Evolutionary conservation across 2,113 vertebrate species (phyloP).

Genomic region (Theristicus caerulescens): DNA sequence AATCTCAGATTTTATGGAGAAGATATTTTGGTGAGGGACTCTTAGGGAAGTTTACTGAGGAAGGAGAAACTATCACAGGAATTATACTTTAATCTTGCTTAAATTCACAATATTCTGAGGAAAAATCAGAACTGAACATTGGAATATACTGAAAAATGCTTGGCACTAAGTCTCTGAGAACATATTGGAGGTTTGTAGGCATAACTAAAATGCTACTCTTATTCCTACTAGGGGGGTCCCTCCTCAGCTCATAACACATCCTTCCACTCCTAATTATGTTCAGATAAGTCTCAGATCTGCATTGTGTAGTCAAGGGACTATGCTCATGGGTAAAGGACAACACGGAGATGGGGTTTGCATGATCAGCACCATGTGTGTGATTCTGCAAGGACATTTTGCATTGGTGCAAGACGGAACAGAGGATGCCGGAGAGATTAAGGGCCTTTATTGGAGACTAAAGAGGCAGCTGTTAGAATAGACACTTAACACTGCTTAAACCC

Average conservation of each 20-base stretch:
- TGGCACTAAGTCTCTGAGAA: neutral
- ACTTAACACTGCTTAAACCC: neutral
- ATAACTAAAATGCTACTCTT: neutral
- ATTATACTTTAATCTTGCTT: neutral
- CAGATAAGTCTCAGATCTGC: neutral
- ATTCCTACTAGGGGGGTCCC: neutral
- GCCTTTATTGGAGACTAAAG: neutral
- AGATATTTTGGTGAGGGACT: neutral
- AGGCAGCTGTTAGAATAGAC: neutral
- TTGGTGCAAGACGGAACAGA: neutral
- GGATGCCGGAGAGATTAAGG: neutral
- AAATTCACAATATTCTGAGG: neutral
- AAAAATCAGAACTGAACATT: neutral
- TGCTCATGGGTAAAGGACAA: neutral
- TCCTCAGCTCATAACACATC: neutral
- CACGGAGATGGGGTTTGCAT: neutral
- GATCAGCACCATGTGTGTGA: neutral
- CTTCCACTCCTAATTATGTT: neutral
- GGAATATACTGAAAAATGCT: neutral
- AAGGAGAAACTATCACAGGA: neutral
- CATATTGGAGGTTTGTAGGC: neutral
- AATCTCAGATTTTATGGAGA: neutral
- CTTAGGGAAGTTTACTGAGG: neutral
- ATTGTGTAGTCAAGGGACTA: neutral
- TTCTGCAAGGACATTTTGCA: neutral